Evolutionary conservation across 2,797 vertebrate species (phyloP).

Genomic region (Acrossocheilus wenchowensis): DNA sequence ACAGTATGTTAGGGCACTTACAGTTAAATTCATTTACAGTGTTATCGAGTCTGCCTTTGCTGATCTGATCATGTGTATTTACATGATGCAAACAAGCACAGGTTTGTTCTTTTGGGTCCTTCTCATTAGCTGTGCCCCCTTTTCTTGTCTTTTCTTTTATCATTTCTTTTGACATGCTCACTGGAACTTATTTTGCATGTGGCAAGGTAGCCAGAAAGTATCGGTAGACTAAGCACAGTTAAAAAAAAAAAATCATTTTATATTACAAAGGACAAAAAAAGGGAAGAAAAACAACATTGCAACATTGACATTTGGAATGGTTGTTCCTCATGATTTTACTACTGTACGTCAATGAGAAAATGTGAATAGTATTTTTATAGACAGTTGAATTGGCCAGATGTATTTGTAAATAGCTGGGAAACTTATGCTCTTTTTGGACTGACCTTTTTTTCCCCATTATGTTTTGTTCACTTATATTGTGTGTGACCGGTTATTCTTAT

Average conservation of each 20-base stretch:
- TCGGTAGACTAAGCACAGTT: slow-evolving; percentile 79
- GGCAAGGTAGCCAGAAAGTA: slow-evolving; percentile 23
- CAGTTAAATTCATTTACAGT: not conserved
- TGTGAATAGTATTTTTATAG: slow-evolving; percentile 99
- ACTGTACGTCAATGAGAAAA: slow-evolving; percentile 89
- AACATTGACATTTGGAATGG: slow-evolving; percentile 63
- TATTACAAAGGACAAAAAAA: slow-evolving; percentile 47
- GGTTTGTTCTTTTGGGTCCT: slow-evolving; percentile 17
- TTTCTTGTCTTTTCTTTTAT: slow-evolving; percentile 13
- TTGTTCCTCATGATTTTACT: slow-evolving; percentile 76
- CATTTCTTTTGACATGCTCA: slow-evolving; percentile 42
- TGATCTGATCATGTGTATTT: not conserved
- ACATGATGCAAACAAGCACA: slow-evolving; percentile 27
- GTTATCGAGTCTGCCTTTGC: not conserved
- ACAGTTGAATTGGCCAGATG: slow-evolving; percentile 87
- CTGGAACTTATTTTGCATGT: slow-evolving; percentile 34
- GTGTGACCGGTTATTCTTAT: slow-evolving; percentile 67
- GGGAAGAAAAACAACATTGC: slow-evolving; percentile 60
- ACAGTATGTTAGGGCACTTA: slow-evolving; percentile 1
- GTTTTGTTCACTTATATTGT: slow-evolving; percentile 84
- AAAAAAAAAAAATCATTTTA: slow-evolving; percentile 63
- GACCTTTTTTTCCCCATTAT: slow-evolving; percentile 64
- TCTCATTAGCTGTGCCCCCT: slow-evolving; percentile 1
- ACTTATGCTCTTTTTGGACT: slow-evolving; percentile 71
- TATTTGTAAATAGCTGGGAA: slow-evolving; percentile 93